Evolutionary conservation across 1,140 invertebrate genomes (phyloP), one percentile per base, ranked within the genome.

Genomic region (Thaumatotibia leucotreta): DNA sequence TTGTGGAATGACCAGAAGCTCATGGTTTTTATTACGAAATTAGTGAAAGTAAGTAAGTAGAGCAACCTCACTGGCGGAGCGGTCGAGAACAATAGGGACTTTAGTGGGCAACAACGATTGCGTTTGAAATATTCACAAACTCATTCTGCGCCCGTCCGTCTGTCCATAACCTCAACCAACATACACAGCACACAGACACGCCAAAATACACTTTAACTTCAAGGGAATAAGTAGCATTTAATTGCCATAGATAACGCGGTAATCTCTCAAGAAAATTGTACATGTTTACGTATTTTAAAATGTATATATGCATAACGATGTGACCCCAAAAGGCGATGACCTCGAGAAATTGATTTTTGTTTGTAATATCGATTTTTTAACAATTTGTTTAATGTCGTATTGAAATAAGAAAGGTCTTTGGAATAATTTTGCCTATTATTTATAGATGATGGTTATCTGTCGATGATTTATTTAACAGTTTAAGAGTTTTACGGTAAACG

Each of bases 71-170:
- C 39, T 17, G 6, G 20, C 52, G 11, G 11, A 29, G 61, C 68
- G 31, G 33, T 58, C 31, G 67, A 78, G 74, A 84, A 85, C 83
- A 85, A 83, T 82, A 79, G 79, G 32, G 75, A 78, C 76, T 82
- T 78, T 79, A 83, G 76, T 83, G 75, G 73, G 35, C 82, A 80
- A 79, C 77, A 76, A 76, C 75, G 83, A 87, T 85, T 85, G 82
- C 76, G 68, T 84, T 84, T 87, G 74, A 87, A 87, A 85, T 87
- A 87, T 87, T 83, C 83, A 87, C 83, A 84, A 76, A 75, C 72
- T 76, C 76, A 82, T 82, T 82, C 74, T 74, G 72, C 69, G 77
- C 72, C 74, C 76, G 74, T 72, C 69, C 74, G 74, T 79, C 77
- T 79, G 70, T 45, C 75, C 67, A 67, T 75, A 78, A 78, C 74